Base-by-base conservation (phyloP, 2,113 vertebrate genomes). In the Ammodytes dubius region DNA sequence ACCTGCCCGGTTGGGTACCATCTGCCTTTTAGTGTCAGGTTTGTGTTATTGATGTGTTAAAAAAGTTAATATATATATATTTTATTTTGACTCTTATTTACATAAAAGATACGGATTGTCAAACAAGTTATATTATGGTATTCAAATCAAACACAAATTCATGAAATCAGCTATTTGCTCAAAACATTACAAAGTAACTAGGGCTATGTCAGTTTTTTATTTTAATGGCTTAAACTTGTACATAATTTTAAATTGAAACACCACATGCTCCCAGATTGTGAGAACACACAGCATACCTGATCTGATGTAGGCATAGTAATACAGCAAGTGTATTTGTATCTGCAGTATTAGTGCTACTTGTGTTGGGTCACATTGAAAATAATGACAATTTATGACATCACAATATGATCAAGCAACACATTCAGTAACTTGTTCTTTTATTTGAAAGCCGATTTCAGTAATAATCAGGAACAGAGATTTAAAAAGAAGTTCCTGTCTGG, bases 361-460 rank as follows among this genome's bases (percentile, higher is more conserved):
- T 54, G 4, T 66, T 57, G 59, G 10, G 43, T 70, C 45, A 39
- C 9, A 79, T 2, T 73, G n/a, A 35, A 63, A 13, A 63, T 5
- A 46, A 40, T 67, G 2, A 45, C 9, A 19, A 14, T 66, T 40
- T 27, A 46, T 79, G 35, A 77, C 27, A 27, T 27, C 27, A 27
- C 27, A 27, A 27, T 27, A 27, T 27, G 0, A 68, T 35, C 11
- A 74, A 12, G 77, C 19, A 74, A 85, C 61, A 84, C 8, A 58
- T 59, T 64, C 3, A 74, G 47, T 52, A 53, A 82, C 2, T 9
- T 75, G 7, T 0, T 49, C 3, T 45, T 89, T 87, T 92, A 91
- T 92, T 89, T 84, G 15, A 75, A 81, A 71, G 11, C 83, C 65
- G 70, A 1, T 57, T 64, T 58, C 37, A 54, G 9, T 35, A 57